Conservation (phyloP, 1,140 invertebrate genomes). For the Vollenhovia emeryi region DNA sequence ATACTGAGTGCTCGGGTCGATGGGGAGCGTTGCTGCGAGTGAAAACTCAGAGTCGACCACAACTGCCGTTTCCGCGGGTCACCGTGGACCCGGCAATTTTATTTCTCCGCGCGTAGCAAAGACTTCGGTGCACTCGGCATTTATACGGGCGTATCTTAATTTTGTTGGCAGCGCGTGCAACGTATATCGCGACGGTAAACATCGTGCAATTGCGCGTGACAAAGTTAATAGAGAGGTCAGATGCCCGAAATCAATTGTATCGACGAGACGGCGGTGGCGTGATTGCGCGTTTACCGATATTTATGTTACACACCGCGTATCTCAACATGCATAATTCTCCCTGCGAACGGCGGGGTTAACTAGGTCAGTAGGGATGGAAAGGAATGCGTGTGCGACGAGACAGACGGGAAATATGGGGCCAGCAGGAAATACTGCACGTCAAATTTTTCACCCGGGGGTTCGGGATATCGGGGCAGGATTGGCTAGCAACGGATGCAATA, state of each 20-base stretch:
- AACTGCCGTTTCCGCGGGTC: too few relatives aligned
- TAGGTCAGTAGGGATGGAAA: conserved; percentile 17
- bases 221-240: conserved; percentile 4
- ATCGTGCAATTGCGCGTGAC: background rate
- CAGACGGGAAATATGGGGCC: conserved; percentile 31
- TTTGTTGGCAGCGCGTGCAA: background rate
- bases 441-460: conserved; percentile 27
- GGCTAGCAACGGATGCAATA: conserved; percentile 30
- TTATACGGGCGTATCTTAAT: background rate
- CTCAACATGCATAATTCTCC: conserved; percentile 51
- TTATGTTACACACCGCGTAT: conserved; percentile 38
- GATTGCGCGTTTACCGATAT: conserved; percentile 51
- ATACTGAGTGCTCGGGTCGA: conserved; percentile 18
- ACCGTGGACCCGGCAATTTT: background rate
- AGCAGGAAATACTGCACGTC: conserved; percentile 40
- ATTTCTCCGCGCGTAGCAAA: background rate
- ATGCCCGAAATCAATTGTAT: conserved; percentile 35
- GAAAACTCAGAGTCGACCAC: conserved; percentile 9
- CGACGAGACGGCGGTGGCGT: background rate
- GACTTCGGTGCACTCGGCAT: background rate
- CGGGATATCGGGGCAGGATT: conserved; percentile 28
- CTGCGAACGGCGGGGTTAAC: conserved; percentile 25
- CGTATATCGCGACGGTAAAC: background rate
- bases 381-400: conserved; percentile 45
- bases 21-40: background rate